Conservation (phyloP, 1,140 invertebrate species). For the Berghia stephanieae region DNA sequence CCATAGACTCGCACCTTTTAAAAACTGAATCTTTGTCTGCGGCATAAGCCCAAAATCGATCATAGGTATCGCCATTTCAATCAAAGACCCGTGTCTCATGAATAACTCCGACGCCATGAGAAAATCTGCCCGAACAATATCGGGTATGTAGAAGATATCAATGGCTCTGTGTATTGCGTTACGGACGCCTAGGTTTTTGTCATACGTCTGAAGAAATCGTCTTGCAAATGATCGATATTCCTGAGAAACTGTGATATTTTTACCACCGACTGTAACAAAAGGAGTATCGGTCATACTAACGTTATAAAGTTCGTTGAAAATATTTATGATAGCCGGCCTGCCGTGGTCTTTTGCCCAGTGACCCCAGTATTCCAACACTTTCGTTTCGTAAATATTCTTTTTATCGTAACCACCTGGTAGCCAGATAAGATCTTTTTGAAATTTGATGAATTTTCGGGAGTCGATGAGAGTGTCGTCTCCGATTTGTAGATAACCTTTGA, state of each 20-base stretch:
- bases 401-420: not conserved
- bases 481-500: slow-evolving; percentile 24
- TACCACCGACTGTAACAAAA: too few species aligned
- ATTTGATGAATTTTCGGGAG: not conserved
- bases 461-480: slow-evolving; percentile 12
- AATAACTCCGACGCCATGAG: not conserved
- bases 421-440: slow-evolving; percentile 8
- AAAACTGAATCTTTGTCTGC: not conserved
- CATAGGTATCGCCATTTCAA: not conserved
- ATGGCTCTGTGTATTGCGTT: not conserved
- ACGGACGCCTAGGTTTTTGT: not conserved
- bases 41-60: not conserved
- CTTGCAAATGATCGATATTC: not conserved
- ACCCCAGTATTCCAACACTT: not conserved
- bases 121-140: not conserved
- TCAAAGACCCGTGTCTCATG: not conserved
- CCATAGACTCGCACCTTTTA: not conserved
- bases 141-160: not conserved
- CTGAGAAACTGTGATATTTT: too few species aligned
- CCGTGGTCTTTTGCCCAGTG: not conserved
- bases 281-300: not conserved
- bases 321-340: not conserved
- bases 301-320: not conserved
- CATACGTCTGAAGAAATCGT: not conserved
- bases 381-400: not conserved